phyloP scores from a whole-genome alignment of 2,113 vertebrate species.

The Lamprologus lemairii region DNA sequence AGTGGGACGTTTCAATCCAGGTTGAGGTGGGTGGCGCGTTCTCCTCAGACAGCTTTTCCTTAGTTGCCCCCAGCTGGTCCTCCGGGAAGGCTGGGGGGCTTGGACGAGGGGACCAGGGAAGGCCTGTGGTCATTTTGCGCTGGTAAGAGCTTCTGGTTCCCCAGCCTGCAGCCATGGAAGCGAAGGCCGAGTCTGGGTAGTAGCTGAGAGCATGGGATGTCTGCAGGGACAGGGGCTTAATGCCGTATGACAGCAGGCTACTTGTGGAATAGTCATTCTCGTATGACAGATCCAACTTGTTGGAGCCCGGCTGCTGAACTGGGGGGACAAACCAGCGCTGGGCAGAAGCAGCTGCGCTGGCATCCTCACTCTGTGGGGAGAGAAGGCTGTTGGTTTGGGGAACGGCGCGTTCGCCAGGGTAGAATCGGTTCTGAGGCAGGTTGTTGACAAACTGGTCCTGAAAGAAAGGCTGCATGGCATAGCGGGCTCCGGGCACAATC shows the following conservation, averaged over 20 bases:
- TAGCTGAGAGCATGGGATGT: constrained; percentile 91
- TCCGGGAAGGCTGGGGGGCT: constrained; percentile 88
- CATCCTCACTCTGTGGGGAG: constrained; percentile 86
- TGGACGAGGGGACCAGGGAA: constrained; percentile 91
- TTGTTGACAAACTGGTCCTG: constrained; percentile 99
- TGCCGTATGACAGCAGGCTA: constrained; percentile 90
- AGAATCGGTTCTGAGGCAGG: constrained; percentile 91
- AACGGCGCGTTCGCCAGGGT: constrained; percentile 88
- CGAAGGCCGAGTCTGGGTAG: constrained; percentile 91
- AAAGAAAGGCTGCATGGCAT: constrained; percentile 95
- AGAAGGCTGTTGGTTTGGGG: constrained; percentile 94
- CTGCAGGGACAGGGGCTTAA: constrained; percentile 94
- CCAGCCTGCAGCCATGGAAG: constrained; percentile 91
- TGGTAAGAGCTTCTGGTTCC: constrained; percentile 86
- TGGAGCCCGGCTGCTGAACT: constrained; percentile 84
- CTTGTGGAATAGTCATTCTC: constrained; percentile 91
- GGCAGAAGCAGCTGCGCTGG: constrained; percentile 74
- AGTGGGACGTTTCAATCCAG: constrained; percentile 91
- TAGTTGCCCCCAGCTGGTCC: constrained; percentile 80
- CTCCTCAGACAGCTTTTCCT: constrained; percentile 95
- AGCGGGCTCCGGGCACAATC: constrained; percentile 94
- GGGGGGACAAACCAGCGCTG: constrained; percentile 96
- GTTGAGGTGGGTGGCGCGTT: constrained; percentile 62
- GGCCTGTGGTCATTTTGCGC: constrained; percentile 86
- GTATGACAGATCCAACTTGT: constrained; percentile 91